A percentile compares a stretch with the other conserved stretches of the same genome.
phyloP scores from a whole-genome alignment of 1,140 invertebrate genomes.

The Trichogramma pretiosum region DNA sequence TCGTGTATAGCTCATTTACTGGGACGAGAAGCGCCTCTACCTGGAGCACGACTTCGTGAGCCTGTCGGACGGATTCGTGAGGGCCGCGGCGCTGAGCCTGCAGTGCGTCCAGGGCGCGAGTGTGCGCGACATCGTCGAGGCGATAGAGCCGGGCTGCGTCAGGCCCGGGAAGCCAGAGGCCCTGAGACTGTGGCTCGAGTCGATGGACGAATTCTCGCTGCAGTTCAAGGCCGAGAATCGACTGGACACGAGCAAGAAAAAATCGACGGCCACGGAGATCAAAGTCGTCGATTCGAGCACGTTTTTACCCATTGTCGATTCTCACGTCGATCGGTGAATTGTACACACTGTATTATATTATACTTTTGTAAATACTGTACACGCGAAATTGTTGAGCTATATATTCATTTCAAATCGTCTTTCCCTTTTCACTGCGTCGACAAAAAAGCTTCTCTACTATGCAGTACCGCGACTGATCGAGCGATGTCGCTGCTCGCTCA shows the following conservation, averaged over 20 bases:
- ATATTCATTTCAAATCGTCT: too few relatives aligned
- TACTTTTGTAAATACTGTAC: too few relatives aligned
- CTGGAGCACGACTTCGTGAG: conserved; percentile 74
- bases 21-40: conserved; percentile 74
- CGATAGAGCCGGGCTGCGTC: conserved; percentile 41
- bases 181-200: conserved; percentile 61
- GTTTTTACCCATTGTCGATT: too few relatives aligned
- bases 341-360: too few relatives aligned
- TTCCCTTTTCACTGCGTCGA: too few relatives aligned
- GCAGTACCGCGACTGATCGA: too few relatives aligned
- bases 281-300: background rate
- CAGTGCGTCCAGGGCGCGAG: conserved; percentile 61
- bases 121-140: conserved; percentile 47
- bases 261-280: background rate
- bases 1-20: conserved; percentile 60
- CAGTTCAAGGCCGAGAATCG: too few relatives aligned
- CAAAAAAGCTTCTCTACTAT: too few relatives aligned
- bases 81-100: conserved; percentile 63
- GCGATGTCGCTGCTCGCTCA: too few relatives aligned
- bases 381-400: too few relatives aligned
- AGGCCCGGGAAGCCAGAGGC: conserved; percentile 59
- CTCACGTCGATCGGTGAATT: too few relatives aligned
- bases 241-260: background rate
- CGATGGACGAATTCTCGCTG: conserved; percentile 66
- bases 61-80: conserved; percentile 62